phyloP scores from a whole-genome alignment of 2,797 vertebrate species.

The Cyclopterus lumpus region DNA sequence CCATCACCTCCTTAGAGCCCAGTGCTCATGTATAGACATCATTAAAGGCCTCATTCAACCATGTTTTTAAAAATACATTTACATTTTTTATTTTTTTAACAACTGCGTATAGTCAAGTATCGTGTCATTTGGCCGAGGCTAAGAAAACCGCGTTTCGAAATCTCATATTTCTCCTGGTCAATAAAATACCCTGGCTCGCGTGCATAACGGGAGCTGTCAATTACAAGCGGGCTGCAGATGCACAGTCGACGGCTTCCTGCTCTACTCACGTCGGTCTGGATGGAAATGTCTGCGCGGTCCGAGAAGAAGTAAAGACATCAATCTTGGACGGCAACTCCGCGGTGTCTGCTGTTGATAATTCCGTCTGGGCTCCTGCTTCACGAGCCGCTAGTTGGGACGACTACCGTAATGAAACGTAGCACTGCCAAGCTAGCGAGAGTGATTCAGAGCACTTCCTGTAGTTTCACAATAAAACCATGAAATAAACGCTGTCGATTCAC shows the following conservation, averaged over 20 bases:
- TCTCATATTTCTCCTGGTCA: not conserved
- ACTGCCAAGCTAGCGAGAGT: not conserved
- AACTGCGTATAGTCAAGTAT: not conserved
- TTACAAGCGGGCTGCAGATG: not conserved
- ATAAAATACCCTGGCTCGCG: not conserved
- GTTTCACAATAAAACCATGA: slow-evolving; percentile 47
- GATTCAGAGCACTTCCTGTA: not conserved
- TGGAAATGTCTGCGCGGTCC: not conserved
- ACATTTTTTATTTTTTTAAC: too few species aligned
- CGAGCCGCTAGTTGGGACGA: slow-evolving; percentile 28
- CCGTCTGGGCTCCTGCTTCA: slow-evolving; percentile 38
- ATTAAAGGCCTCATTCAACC: slow-evolving; percentile 3
- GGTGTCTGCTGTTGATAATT: slow-evolving; percentile 49
- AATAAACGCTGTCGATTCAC: not conserved
- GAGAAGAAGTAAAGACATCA: not conserved
- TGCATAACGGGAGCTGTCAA: slow-evolving; percentile 31
- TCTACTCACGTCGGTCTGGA: not conserved
- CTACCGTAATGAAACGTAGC: slow-evolving; percentile 14
- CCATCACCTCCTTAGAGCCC: slow-evolving; percentile 1
- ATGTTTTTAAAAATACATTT: not conserved
- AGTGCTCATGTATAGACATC: not conserved
- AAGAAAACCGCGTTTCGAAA: not conserved
- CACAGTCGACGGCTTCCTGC: slow-evolving; percentile 21
- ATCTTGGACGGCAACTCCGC: not conserved
- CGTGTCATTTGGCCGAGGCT: not conserved